A percentile compares a stretch with the other conserved stretches of the same genome.
Evolutionary conservation across 2,797 vertebrate genomes (phyloP).

Genomic region (Lepilemur septentrionalis): DNA sequence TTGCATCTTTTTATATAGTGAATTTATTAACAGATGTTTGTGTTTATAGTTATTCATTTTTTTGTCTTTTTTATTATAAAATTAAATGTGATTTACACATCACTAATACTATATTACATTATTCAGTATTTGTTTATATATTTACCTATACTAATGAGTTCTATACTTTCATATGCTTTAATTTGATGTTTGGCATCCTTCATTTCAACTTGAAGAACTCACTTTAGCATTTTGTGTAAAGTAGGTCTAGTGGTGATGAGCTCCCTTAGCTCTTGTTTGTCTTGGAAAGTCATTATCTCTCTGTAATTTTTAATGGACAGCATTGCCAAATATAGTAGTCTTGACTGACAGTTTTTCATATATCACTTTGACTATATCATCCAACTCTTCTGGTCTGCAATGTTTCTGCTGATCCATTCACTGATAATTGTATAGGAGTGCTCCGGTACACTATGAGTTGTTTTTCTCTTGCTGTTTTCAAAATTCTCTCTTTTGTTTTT

Average conservation of each 20-base stretch:
- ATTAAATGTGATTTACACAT: background rate
- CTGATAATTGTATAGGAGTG: background rate
- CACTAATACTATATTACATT: background rate
- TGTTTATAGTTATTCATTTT: background rate
- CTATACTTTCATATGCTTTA: background rate
- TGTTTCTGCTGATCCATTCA: background rate
- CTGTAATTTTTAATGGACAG: background rate
- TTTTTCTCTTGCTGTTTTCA: background rate
- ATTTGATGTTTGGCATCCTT: background rate
- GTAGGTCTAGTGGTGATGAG: background rate
- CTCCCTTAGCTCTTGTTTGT: background rate
- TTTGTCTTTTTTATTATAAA: background rate
- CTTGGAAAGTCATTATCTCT: background rate
- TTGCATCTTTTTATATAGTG: background rate
- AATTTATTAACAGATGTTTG: background rate
- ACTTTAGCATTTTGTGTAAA: background rate
- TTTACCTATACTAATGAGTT: background rate
- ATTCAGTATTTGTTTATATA: background rate
- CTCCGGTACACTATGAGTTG: background rate
- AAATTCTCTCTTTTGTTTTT: too few relatives aligned
- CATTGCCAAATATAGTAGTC: background rate
- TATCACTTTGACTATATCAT: background rate
- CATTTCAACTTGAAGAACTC: background rate
- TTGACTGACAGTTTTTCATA: background rate
- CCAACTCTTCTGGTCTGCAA: background rate